Evolutionary conservation across 2,113 vertebrate genomes (phyloP), one percentile per base, ranked within the genome.

Genomic region (Empidonax traillii): DNA sequence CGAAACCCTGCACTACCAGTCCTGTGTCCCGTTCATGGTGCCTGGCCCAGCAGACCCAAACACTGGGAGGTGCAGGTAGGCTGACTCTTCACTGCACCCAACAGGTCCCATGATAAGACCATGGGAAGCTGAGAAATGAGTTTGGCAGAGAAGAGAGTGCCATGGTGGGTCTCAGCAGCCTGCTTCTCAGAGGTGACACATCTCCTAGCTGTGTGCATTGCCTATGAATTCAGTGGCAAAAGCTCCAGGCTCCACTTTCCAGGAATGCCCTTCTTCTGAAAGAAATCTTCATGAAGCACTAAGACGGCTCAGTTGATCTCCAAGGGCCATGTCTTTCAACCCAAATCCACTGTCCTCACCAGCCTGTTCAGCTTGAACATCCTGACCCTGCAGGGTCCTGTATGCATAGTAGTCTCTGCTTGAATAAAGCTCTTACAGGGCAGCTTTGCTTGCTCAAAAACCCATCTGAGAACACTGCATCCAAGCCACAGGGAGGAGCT

Each of bases 61-160:
- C 4, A 2, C 44, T 53, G 19, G 35, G 31, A 75, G 41, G 7
- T 55, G 12, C 33, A 24, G 31, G 4, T 71, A 28, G 65, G n/a
- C n/a, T 67, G 66, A 35, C n/a, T 19, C 35, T 43, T 56, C 12
- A 0, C 18, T 27, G 49, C 23, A 9, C n/a, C 63, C 35, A 14
- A 1, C 0, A n/a, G 44, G 17, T 68, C 37, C 49, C 9, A 8
- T 27, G 2, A 4, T 56, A 79, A 69, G 53, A 27, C 21, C 12
- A 9, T 13, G 33, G 13, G 44, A 20, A 76, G 31, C 12, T 31
- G 55, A 37, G 67, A 19, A 25, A 12, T 12, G 24, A 65, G 25
- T 66, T 68, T 0, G 0, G 41, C 35, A 61, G 58, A 35, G 61
- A 27, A 55, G 28, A 44, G 4, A 0, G 0, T 62, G 44, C 28